A percentile compares a stretch with the other conserved stretches of the same genome.
Evolutionary conservation across 2,888 invertebrate genomes (phyloP).

Genomic region (Steromphala cineraria): DNA sequence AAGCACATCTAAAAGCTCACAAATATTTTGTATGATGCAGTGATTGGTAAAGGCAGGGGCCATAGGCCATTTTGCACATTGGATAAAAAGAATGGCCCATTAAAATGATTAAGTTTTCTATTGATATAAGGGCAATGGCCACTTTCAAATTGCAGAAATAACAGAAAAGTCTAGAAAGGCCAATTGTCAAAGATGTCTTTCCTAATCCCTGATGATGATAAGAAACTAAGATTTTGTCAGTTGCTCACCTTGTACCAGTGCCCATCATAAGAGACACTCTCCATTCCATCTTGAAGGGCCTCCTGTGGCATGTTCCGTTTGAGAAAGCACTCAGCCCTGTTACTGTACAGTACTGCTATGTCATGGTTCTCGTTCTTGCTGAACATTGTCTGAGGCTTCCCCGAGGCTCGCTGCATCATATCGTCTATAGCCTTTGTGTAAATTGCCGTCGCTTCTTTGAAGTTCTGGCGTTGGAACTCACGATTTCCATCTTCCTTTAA

Average conservation of each 20-base stretch:
- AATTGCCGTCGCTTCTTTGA: constrained; percentile 36
- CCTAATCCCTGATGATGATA: too few relatives aligned
- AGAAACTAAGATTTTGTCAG: not conserved
- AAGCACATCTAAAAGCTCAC: too few relatives aligned
- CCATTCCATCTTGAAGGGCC: constrained; percentile 51
- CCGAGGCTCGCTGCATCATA: constrained; percentile 10
- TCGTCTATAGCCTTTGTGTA: constrained; percentile 47
- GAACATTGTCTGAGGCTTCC: not conserved
- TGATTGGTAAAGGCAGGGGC: too few relatives aligned
- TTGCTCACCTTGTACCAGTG: constrained; percentile 60
- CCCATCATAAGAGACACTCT: constrained; percentile 53
- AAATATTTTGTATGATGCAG: too few relatives aligned
- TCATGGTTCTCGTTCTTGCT: constrained; percentile 37
- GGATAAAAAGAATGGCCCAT: too few relatives aligned
- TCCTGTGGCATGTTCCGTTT: constrained; percentile 36
- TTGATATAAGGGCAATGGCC: too few relatives aligned
- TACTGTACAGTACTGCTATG: constrained; percentile 56
- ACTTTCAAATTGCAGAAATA: too few relatives aligned
- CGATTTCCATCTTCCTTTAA: constrained; percentile 51
- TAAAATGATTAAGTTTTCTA: too few relatives aligned
- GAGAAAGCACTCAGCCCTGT: constrained; percentile 52
- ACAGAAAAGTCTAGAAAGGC: too few relatives aligned
- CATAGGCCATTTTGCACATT: too few relatives aligned
- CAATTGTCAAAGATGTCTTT: too few relatives aligned
- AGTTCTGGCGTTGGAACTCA: constrained; percentile 37